A percentile compares a stretch with the other conserved stretches of the same genome.
These are phyloP conservation scores for Caprella mutica DNA, from an alignment of 2,888 invertebrate genomes.

Conservation along the genomic window DNA sequence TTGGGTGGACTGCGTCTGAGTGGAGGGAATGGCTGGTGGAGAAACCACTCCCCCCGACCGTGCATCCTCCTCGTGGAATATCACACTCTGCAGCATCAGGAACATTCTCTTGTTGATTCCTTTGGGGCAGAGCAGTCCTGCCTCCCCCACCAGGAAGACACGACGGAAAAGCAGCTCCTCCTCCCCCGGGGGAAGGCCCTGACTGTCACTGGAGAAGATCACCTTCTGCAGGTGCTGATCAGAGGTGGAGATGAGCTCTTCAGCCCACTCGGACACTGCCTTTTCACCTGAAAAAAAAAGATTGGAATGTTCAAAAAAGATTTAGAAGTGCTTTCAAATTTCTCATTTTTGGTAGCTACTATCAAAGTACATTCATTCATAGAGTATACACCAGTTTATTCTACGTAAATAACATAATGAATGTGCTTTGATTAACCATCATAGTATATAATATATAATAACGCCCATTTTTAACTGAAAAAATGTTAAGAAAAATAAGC, in stretches of 20 bases:
- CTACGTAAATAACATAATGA: no score
- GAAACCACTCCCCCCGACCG: background rate
- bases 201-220: conserved; percentile 34
- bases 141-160: conserved; percentile 42
- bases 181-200: conserved; percentile 35
- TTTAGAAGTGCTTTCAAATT: no score
- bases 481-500: no score
- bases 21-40: conserved; percentile 17
- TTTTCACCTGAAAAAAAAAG: conserved; percentile 14
- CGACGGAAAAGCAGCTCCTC: conserved; percentile 39
- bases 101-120: conserved; percentile 40
- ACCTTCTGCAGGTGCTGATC: conserved; percentile 25
- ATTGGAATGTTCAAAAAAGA: background rate
- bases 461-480: no score
- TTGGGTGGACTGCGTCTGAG: conserved; percentile 28
- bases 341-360: no score
- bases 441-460: no score
- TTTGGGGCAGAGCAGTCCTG: conserved; percentile 41
- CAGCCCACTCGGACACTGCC: conserved; percentile 26
- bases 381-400: no score
- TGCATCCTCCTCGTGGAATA: conserved; percentile 29
- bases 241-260: conserved; percentile 21
- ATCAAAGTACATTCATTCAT: no score
- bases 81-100: conserved; percentile 41
- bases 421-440: no score